Conservation (phyloP, 2,888 invertebrate genomes). For the Caenorhabditis zanzibari region DNA sequence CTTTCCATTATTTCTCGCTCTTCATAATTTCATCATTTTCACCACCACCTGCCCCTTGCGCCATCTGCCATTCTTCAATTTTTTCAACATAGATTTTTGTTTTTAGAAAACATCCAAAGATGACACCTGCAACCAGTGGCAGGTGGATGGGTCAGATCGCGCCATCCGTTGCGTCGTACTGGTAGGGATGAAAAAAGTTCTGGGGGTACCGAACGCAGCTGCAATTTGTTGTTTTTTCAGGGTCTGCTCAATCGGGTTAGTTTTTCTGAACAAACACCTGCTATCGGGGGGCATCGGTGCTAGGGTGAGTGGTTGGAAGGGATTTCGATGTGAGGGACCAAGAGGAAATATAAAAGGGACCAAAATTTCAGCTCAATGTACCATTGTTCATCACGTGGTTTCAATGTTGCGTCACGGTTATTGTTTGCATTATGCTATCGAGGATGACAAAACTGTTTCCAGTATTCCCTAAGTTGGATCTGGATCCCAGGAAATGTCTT, state of each 20-base stretch:
- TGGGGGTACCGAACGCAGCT: slow-evolving; percentile 30
- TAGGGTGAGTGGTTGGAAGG: slow-evolving; percentile 80
- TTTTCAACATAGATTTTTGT: not conserved
- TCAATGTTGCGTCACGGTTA: slow-evolving; percentile 93
- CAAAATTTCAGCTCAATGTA: slow-evolving; percentile 88
- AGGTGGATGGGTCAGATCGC: slow-evolving; percentile 27
- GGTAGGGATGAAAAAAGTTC: slow-evolving; percentile 46
- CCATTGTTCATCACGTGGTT: slow-evolving; percentile 98
- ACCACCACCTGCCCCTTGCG: not conserved
- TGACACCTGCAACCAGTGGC: slow-evolving; percentile 9
- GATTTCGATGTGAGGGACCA: too few species aligned
- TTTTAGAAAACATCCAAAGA: not conserved
- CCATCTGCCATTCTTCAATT: slow-evolving; percentile 12
- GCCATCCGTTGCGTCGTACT: slow-evolving; percentile 73
- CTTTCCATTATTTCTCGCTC: not conserved
- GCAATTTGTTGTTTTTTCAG: slow-evolving; percentile 79
- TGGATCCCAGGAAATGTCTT: slow-evolving; percentile 85
- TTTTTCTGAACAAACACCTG: slow-evolving; percentile 85
- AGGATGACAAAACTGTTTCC: slow-evolving; percentile 86
- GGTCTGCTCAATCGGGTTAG: slow-evolving; percentile 85
- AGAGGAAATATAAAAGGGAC: not conserved
- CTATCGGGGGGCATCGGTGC: slow-evolving; percentile 85
- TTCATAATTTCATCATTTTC: slow-evolving; percentile 12
- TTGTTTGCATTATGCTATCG: slow-evolving; percentile 84
- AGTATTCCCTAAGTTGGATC: slow-evolving; percentile 89